Percentiles rank a stretch among this genome's conserved stretches.
phyloP scores from a whole-genome alignment of 2,888 invertebrate genomes.

The Amphipyra tragopoginis region DNA sequence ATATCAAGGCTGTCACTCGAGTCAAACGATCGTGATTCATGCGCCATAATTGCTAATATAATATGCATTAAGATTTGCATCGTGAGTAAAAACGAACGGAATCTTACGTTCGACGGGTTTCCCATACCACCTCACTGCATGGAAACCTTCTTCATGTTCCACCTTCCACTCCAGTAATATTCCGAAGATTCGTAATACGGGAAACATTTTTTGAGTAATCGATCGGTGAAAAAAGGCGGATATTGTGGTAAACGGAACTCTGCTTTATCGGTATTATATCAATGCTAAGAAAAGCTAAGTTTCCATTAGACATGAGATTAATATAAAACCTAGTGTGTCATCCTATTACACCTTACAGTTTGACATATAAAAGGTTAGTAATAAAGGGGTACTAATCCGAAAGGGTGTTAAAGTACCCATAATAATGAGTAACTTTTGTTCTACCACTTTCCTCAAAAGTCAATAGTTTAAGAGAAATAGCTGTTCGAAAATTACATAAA shows the following conservation, averaged over 20 bases:
- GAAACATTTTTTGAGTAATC: slow-evolving; percentile 29
- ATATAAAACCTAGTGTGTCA: slow-evolving; percentile 37
- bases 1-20: slow-evolving; percentile 11
- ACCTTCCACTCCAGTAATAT: slow-evolving; percentile 30
- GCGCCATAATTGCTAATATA: slow-evolving; percentile 31
- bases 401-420: too few relatives aligned
- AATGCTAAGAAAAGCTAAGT: slow-evolving; percentile 29
- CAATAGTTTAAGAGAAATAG: too few relatives aligned
- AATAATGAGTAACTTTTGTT: too few relatives aligned
- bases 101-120: slow-evolving; percentile 52
- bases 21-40: slow-evolving; percentile 35
- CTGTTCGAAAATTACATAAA: too few relatives aligned
- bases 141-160: slow-evolving; percentile 39
- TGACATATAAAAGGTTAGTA: too few relatives aligned
- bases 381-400: too few relatives aligned
- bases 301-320: slow-evolving; percentile 25
- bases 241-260: slow-evolving; percentile 18
- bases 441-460: too few relatives aligned
- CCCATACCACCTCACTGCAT: slow-evolving; percentile 17
- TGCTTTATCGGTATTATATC: slow-evolving; percentile 7
- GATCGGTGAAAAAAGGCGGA: slow-evolving; percentile 36
- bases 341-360: not conserved
- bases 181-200: slow-evolving; percentile 26
- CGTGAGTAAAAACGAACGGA: slow-evolving; percentile 49
- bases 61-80: slow-evolving; percentile 47